A percentile compares a stretch with the other conserved stretches of the same genome.
Evolutionary conservation across 1,140 invertebrate genomes (phyloP).

Genomic region (Brevipalpus yothersi): DNA sequence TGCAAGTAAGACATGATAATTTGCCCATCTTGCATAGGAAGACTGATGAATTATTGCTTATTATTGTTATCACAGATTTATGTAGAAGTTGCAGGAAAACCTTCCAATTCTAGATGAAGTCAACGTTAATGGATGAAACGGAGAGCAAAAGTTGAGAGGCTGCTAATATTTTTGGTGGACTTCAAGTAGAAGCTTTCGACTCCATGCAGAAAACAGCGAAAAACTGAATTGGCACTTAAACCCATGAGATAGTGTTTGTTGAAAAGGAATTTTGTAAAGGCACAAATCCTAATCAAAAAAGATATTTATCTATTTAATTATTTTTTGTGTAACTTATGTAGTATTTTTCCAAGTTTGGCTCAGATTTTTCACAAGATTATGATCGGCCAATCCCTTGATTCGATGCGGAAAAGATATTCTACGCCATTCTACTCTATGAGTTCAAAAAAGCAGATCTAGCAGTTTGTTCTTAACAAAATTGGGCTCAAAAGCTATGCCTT

Average conservation of each 20-base stretch:
- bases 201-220: conserved; percentile 95
- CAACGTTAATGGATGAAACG: conserved; percentile 77
- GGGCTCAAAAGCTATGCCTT: too few relatives aligned
- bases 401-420: too few relatives aligned
- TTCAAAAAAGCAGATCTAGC: too few relatives aligned
- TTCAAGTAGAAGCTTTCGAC: conserved; percentile 97
- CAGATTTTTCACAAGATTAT: too few relatives aligned
- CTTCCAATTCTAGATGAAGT: conserved; percentile 63
- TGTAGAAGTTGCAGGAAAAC: conserved; percentile 95
- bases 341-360: too few relatives aligned
- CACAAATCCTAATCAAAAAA: conserved; percentile 98
- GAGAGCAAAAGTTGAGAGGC: conserved; percentile 75
- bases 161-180: conserved; percentile 74
- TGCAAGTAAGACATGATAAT: conserved; percentile 42
- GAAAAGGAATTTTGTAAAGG: conserved; percentile 86
- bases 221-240: conserved; percentile 82
- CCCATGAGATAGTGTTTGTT: conserved; percentile 92
- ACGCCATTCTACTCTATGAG: too few relatives aligned
- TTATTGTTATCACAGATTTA: conserved; percentile 48
- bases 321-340: too few relatives aligned
- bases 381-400: too few relatives aligned
- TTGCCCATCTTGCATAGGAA: neutral
- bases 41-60: conserved; percentile 1
- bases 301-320: too few relatives aligned
- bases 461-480: too few relatives aligned